Base-by-base conservation (phyloP, 2,113 vertebrate genomes). In the Dicaeum eximium region DNA sequence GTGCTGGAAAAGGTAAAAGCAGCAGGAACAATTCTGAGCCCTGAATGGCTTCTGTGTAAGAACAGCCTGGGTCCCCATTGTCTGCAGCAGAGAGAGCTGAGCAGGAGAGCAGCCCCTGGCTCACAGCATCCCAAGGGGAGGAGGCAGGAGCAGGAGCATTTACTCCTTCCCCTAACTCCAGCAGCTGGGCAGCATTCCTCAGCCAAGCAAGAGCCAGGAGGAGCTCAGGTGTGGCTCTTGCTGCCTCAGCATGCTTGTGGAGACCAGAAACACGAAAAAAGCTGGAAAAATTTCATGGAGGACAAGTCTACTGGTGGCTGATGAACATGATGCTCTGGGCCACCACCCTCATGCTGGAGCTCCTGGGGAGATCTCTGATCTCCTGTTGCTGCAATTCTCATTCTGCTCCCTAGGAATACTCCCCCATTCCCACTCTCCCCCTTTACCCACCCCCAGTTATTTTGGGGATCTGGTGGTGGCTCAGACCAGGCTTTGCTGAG, bases 281-380 rank as follows among this genome's bases (percentile, higher is more conserved):
- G 6, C 19, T 30, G 69, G 8, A 45, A 88, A 75, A 53, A 19
- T 0, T 2, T 15, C 0, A 0, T 7, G 20, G 16, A 38, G 44
- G 35, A 42, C 9, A 7, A 7, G 8, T 47, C 28, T 27, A 1
- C 11, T n/a, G 24, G 22, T 8, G 37, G 20, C 8, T 45, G 65
- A 25, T 37, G 16, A 47, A 38, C 2, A 0, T 1, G 19, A 47
- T 45, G 50, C 19, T 77, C 40, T 35, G 38, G 48, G 18, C 13
- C 77, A 44, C 22, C n/a, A 48, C 3, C 15, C 17, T 62, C 0
- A 0, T 30, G 16, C 31, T 0, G 1, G 33, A 82, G 51, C 1
- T 81, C 18, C 70, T 38, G 31, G 6, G 22, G 37, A 57, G 6
- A 22, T 67, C 27, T 47, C 10, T 8, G 6, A 22, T 67, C 27